These are phyloP conservation scores for Apis cerana DNA, from an alignment of 1,140 invertebrate species.

Conservation along the genomic window DNA sequence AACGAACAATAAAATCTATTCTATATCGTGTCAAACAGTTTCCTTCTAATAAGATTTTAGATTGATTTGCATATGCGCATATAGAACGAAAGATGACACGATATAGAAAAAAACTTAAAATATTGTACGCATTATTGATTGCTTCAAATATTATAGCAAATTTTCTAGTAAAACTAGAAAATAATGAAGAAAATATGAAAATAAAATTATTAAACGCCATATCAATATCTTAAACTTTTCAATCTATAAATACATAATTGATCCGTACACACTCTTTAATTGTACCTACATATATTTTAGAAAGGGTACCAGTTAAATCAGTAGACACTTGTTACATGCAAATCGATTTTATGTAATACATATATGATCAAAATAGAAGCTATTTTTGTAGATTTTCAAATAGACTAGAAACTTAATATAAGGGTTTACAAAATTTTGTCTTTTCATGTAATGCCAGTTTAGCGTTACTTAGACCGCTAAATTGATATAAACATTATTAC, in stretches of 20 bases:
- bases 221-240: constrained; percentile 30
- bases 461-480: constrained; percentile 61
- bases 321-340: constrained; percentile 51
- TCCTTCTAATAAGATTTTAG: constrained; percentile 64
- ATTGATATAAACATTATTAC: constrained; percentile 58
- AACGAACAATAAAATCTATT: constrained; percentile 45
- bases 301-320: constrained; percentile 45
- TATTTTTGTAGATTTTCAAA: constrained; percentile 64
- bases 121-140: not conserved
- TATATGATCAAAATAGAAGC: constrained; percentile 67
- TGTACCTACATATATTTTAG: constrained; percentile 30
- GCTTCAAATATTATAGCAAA: constrained; percentile 4
- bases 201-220: constrained; percentile 20
- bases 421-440: constrained; percentile 64
- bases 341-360: constrained; percentile 54
- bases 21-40: constrained; percentile 59
- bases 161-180: constrained; percentile 39
- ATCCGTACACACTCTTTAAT: constrained; percentile 61
- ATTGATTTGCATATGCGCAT: constrained; percentile 24
- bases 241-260: constrained; percentile 46
- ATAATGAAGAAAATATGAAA: constrained; percentile 45
- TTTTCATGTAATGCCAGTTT: constrained; percentile 45
- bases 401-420: constrained; percentile 74
- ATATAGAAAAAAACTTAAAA: constrained; percentile 41
- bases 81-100: constrained; percentile 67